Base-by-base conservation (phyloP, 1,140 invertebrate species). In the Tribolium castaneum region DNA sequence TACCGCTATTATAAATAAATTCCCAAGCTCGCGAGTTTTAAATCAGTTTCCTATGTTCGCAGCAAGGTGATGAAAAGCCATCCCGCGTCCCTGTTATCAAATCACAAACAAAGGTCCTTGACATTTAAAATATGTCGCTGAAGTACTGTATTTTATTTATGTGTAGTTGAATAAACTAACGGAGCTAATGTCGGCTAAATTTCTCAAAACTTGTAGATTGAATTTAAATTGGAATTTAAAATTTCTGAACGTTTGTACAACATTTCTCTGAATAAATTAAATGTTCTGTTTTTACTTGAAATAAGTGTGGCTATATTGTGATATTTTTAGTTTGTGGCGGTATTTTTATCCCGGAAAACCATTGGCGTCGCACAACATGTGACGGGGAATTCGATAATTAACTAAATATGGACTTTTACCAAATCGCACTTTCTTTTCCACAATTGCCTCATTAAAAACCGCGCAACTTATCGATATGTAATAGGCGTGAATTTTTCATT, bases 281-380 rank as follows among this genome's bases (percentile, higher is more conserved):
- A 59, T 59, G 22, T 6, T 59, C 54, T 59, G 54, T 59, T 59
- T 59, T 59, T 59, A 45, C 54, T 59, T 59, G 54, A 59, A 59
- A 22, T 59, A 22, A 45, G 39, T 45, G 54, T 59, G 19, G 54
- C 54, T 59, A 59, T 59, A 59, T 59, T 59, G 54, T 59, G 54
- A 25, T 59, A 59, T 59, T 59, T 59, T 59, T 59, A 59, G 54
- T 59, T 19, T 59, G 16, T 22, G 54, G 13, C 22, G 19, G 54
- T 59, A 59, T 59, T 59, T 59, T 59, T 59, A 59, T 59, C 54
- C 22, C 54, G 54, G 54, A 59, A 59, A 59, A 19, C 54, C 54
- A 59, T 59, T 59, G 54, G 54, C 54, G 54, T 19, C 54, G 54
- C 54, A 22, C 54, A 59, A 59, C 13, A 59, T 59, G 39, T 59